Evolutionary conservation across 2,113 vertebrate species (phyloP).

Genomic region (Orientallactaga bullata): DNA sequence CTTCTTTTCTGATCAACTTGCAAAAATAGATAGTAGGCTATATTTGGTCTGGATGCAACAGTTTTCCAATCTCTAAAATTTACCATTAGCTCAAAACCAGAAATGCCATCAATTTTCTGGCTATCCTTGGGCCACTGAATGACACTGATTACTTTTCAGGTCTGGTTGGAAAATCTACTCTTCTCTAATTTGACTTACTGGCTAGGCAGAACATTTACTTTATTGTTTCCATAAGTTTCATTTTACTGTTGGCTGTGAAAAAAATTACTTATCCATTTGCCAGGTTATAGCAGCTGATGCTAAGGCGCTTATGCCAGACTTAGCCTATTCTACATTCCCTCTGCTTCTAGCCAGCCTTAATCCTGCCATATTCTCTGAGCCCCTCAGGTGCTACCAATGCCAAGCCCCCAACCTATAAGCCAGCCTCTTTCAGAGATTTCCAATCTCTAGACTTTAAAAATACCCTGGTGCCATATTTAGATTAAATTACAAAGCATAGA

Average conservation of each 20-base stretch:
- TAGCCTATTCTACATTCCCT: not conserved
- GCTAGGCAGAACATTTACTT: slow-evolving; percentile 73
- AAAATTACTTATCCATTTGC: slow-evolving; percentile 71
- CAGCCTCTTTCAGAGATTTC: slow-evolving; percentile 63
- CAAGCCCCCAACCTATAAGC: slow-evolving; percentile 65
- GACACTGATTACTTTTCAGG: slow-evolving; percentile 40
- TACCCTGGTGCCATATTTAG: slow-evolving; percentile 53
- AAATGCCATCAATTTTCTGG: slow-evolving; percentile 39
- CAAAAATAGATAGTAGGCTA: not conserved
- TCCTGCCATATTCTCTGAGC: not conserved
- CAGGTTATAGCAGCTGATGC: slow-evolving; percentile 68
- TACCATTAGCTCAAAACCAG: not conserved
- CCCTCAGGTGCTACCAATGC: slow-evolving; percentile 5
- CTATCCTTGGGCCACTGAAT: slow-evolving; percentile 12
- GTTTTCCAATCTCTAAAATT: not conserved
- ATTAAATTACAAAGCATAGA: slow-evolving; percentile 67
- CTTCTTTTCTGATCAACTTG: not conserved
- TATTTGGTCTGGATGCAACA: not conserved
- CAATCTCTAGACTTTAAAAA: slow-evolving; percentile 61
- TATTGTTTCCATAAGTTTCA: slow-evolving; percentile 80
- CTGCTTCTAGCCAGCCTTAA: slow-evolving; percentile 47
- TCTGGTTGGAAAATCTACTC: slow-evolving; percentile 45
- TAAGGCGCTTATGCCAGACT: slow-evolving; percentile 49
- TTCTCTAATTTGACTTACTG: slow-evolving; percentile 73
- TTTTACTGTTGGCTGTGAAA: slow-evolving; percentile 77